Evolutionary conservation across 2,113 vertebrate genomes (phyloP).

Genomic region (Chlamydotis undulata): DNA sequence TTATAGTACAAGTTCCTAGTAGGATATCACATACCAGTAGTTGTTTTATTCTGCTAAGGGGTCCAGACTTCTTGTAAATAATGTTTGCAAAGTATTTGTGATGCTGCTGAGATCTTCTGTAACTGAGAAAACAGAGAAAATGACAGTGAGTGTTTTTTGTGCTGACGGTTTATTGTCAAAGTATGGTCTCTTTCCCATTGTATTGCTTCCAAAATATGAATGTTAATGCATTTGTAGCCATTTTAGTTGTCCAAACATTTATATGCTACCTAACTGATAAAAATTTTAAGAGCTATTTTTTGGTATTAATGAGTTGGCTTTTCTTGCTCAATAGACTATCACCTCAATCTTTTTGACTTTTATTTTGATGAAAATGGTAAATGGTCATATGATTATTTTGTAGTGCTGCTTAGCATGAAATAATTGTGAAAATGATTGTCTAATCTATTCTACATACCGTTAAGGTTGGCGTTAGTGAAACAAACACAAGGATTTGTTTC

Average conservation of each 20-base stretch:
- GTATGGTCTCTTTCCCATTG: not conserved
- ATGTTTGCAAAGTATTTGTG: not conserved
- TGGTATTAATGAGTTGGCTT: not conserved
- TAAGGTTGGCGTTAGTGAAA: not conserved
- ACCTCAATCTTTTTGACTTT: not conserved
- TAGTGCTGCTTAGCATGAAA: not conserved
- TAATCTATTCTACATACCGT: not conserved
- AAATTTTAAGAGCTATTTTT: not conserved
- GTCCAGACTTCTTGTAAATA: not conserved
- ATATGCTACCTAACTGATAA: not conserved
- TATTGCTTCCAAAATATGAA: not conserved
- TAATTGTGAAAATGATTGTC: not conserved
- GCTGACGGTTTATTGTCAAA: not conserved
- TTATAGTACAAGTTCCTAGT: not conserved
- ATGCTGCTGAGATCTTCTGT: not conserved
- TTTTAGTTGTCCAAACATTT: not conserved
- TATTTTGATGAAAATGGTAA: not conserved
- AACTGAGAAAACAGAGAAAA: not conserved
- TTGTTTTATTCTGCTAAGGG: not conserved
- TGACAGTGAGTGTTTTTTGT: not conserved
- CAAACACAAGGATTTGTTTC: not conserved
- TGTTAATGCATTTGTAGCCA: not conserved
- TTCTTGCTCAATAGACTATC: not conserved
- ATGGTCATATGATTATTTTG: not conserved
- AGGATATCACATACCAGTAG: not conserved